Evolutionary conservation across 2,888 invertebrate genomes (phyloP), one percentile per base, ranked within the genome.

Genomic region (Leptothorax acervorum): DNA sequence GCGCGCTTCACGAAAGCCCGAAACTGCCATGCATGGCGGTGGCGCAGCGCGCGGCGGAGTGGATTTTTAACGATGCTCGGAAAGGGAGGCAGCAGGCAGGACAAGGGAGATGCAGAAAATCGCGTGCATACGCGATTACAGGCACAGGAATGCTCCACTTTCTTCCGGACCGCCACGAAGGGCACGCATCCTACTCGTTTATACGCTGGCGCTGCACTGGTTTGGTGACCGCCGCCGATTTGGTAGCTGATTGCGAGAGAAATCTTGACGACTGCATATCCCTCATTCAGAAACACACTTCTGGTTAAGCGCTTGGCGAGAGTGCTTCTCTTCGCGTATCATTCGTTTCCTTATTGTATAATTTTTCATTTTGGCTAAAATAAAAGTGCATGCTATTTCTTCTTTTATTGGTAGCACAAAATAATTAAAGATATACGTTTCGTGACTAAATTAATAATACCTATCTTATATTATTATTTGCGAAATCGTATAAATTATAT

Each of bases 101-200:
- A 66, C 55, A 76, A 35, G 51, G 79, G 39, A 60, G 42, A 73
- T 75, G 48, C 79, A 78, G 85, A 86, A 88, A 90, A 89, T 90
- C 87, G 87, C 86, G 84, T 79, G 91, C 88, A 87, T 88, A 85
- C 87, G 86, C 35, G 35, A 35, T 90, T 89, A 86, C 28, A 57
- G 48, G 23, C 39, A 53, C 70, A 57, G 74, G 81, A 85, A 60
- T 73, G 83, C 84, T 86, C 83, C 71, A 86, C 88, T 90, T 89
- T 90, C 85, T 85, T 89, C 70, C 70, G 51, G 70, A 66, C 35
- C 45, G 53, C 35, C 42, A n/a, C 70, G 15, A 79, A 51, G 53
- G 35, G 42, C 71, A 60, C 57, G 71, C 60, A 62, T 73, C 45
- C 48, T 51, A 62, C 78, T 66, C 83, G 73, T 83, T 23, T 23